These are phyloP conservation scores for Amphibalanus amphitrite DNA, from an alignment of 1,140 invertebrate species.

Conservation along the genomic window DNA sequence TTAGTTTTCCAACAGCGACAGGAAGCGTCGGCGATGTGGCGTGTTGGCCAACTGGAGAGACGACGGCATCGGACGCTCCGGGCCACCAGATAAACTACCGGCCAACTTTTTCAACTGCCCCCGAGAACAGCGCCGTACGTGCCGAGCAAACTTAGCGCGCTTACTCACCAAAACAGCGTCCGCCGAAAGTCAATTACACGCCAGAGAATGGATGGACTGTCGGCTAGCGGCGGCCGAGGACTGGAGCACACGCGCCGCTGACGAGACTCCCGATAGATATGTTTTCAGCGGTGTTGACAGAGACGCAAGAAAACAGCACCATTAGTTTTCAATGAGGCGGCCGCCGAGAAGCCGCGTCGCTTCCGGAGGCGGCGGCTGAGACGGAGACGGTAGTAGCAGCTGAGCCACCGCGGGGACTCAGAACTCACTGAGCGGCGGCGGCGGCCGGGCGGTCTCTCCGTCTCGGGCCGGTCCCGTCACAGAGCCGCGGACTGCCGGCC, in stretches of 20 bases:
- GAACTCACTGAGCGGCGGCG: not conserved
- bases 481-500: no score
- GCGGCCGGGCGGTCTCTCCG: no score
- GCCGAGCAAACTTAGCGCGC: not conserved
- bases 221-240: not conserved
- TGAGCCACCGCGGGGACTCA: no score
- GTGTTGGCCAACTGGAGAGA: not conserved
- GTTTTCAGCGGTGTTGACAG: not conserved
- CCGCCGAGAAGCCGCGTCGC: not conserved
- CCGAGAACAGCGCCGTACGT: not conserved
- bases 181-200: not conserved
- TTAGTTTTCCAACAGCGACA: not conserved
- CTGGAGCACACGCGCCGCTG: not conserved
- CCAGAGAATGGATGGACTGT: not conserved
- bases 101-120: not conserved
- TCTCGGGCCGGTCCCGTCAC: no score
- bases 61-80: not conserved
- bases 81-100: not conserved
- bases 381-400: no score
- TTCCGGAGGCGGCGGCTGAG: no score
- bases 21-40: not conserved
- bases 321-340: conserved; percentile 1
- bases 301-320: not conserved
- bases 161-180: not conserved
- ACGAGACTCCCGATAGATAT: not conserved